A percentile compares a stretch with the other conserved stretches of the same genome.
Evolutionary conservation across 2,797 vertebrate species (phyloP).

Genomic region (Acanthurus leucopareius): DNA sequence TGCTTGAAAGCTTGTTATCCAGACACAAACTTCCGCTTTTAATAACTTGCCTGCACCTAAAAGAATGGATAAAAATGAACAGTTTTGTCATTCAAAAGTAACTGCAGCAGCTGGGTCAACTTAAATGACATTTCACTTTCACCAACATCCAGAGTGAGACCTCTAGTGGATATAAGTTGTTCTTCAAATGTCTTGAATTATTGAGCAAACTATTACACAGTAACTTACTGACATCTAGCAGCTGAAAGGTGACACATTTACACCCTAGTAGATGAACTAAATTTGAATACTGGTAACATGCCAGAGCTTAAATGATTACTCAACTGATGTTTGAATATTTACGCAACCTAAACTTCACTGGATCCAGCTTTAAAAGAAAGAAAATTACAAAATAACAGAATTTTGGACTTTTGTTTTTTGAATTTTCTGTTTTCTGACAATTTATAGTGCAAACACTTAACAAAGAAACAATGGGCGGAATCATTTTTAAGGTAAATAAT

Average conservation of each 20-base stretch:
- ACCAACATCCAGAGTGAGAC: background rate
- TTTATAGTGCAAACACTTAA: background rate
- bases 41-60: background rate
- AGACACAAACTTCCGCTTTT: background rate
- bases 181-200: background rate
- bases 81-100: too few relatives aligned
- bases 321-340: background rate
- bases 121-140: too few relatives aligned
- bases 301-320: background rate
- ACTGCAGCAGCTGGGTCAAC: too few relatives aligned
- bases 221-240: conserved; percentile 26
- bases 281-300: background rate
- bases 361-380: too few relatives aligned
- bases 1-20: background rate
- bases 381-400: background rate
- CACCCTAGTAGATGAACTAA: background rate
- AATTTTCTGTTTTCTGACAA: background rate
- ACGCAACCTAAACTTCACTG: too few relatives aligned
- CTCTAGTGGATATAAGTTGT: background rate
- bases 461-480: background rate
- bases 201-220: background rate
- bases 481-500: background rate
- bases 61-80: too few relatives aligned
- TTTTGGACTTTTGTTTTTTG: background rate
- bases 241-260: background rate